A percentile compares a stretch with the other conserved stretches of the same genome.
These are phyloP conservation scores for Agonopterix heracliana DNA, from an alignment of 2,888 invertebrate genomes.

Conservation along the genomic window DNA sequence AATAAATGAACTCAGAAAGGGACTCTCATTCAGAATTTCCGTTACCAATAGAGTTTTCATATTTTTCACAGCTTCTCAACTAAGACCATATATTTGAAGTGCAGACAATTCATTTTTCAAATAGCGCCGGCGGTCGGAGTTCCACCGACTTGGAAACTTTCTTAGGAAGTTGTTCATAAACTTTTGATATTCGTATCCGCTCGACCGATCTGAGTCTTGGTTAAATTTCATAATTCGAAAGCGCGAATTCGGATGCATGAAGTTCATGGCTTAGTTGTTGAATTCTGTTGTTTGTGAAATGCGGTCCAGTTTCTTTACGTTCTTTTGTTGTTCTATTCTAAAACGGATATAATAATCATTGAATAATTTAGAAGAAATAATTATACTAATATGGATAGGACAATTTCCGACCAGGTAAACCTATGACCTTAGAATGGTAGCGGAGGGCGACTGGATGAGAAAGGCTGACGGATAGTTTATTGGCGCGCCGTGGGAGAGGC, in stretches of 20 bases:
- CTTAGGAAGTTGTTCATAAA: conserved; percentile 43
- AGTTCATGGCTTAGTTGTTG: background rate
- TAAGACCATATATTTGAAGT: conserved; percentile 64
- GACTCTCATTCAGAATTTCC: conserved; percentile 12
- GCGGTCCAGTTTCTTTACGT: no score
- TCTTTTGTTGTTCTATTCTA: no score
- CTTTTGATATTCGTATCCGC: conserved; percentile 61
- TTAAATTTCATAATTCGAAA: conserved; percentile 54
- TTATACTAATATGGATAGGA: no score
- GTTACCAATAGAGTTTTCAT: conserved; percentile 38
- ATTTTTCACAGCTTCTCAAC: conserved; percentile 48
- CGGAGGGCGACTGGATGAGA: no score
- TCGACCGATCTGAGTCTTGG: conserved; percentile 38
- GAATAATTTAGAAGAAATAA: no score
- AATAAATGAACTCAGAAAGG: background rate
- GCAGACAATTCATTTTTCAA: conserved; percentile 74
- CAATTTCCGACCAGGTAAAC: no score
- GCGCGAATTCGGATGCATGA: conserved; percentile 11
- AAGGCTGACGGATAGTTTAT: no score
- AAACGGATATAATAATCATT: no score
- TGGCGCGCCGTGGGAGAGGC: no score
- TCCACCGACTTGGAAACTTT: conserved; percentile 47
- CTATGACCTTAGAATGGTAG: no score
- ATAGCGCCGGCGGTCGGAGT: conserved; percentile 47
- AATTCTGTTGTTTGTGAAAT: background rate